Percentiles rank a stretch among this genome's conserved stretches.
phyloP scores from a whole-genome alignment of 1,140 invertebrate genomes.

The Physella acuta region DNA sequence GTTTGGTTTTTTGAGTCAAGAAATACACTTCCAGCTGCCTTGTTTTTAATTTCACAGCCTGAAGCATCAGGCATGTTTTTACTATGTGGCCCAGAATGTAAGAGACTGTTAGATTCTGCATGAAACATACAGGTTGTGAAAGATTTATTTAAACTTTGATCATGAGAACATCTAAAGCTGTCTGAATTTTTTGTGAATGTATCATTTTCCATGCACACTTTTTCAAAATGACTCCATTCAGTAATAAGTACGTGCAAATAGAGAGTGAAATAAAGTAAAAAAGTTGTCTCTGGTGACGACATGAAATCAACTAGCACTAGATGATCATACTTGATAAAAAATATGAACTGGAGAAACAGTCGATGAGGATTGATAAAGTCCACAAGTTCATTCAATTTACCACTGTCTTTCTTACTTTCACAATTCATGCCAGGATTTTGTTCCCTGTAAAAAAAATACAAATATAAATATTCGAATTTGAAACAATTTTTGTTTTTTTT shows the following conservation, averaged over 20 bases:
- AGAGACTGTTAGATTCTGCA: neutral
- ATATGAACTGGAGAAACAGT: slow-evolving; percentile 11
- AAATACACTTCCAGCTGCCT: neutral
- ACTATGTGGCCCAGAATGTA: neutral
- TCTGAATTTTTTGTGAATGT: neutral
- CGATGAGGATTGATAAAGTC: slow-evolving; percentile 8
- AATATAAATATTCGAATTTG: neutral
- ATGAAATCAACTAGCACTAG: slow-evolving; percentile 15
- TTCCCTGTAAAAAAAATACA: slow-evolving; percentile 2
- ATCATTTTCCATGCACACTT: neutral
- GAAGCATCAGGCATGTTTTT: neutral
- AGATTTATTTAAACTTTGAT: neutral
- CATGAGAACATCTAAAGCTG: neutral
- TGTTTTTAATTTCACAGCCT: neutral
- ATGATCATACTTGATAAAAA: slow-evolving; percentile 15
- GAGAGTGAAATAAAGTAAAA: slow-evolving; percentile 12
- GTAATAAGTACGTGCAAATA: slow-evolving; percentile 6
- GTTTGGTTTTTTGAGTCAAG: too few relatives aligned
- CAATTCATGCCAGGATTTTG: neutral
- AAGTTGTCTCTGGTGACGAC: slow-evolving; percentile 9
- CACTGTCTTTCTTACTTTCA: neutral
- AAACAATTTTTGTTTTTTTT: neutral
- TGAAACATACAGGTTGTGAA: neutral
- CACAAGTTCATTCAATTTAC: neutral
- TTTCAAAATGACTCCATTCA: neutral